A percentile compares a stretch with the other conserved stretches of the same genome.
Conservation (phyloP, 2,888 invertebrate genomes). For the Dione juno region DNA sequence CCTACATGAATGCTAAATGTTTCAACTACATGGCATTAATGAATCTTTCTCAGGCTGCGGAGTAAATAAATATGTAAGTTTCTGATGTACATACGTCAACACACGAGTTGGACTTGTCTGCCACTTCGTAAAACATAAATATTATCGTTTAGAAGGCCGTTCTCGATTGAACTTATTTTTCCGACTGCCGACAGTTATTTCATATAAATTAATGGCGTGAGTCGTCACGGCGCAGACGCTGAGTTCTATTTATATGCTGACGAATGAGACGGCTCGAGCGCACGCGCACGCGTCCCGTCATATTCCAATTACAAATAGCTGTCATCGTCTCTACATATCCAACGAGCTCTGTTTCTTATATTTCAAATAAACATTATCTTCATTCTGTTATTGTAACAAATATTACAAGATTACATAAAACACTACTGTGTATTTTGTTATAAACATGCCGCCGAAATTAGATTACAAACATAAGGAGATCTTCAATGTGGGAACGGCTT, state of each 20-base stretch:
- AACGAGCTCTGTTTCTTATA: slow-evolving; percentile 61
- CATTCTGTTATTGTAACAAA: slow-evolving; percentile 55
- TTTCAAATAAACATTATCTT: slow-evolving; percentile 59
- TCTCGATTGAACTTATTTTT: slow-evolving; percentile 81
- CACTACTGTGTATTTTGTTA: slow-evolving; percentile 33
- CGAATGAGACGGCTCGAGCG: slow-evolving; percentile 82
- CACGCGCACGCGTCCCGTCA: slow-evolving; percentile 81
- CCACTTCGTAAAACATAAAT: slow-evolving; percentile 82
- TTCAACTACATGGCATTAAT: slow-evolving; percentile 29
- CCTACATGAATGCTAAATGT: slow-evolving; percentile 17
- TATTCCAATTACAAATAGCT: slow-evolving; percentile 83
- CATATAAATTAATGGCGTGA: slow-evolving; percentile 84
- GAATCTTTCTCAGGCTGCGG: slow-evolving; percentile 34
- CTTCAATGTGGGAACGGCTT: slow-evolving; percentile 58
- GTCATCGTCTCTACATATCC: slow-evolving; percentile 74
- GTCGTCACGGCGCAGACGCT: slow-evolving; percentile 83
- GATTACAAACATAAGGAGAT: slow-evolving; percentile 62
- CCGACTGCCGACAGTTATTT: slow-evolving; percentile 83
- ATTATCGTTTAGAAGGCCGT: slow-evolving; percentile 80
- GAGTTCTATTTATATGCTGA: slow-evolving; percentile 82
- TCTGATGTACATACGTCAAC: slow-evolving; percentile 74
- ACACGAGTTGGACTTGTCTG: slow-evolving; percentile 60
- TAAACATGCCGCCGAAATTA: slow-evolving; percentile 37
- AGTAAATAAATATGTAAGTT: slow-evolving; percentile 52
- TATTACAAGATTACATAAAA: slow-evolving; percentile 36